A percentile compares a stretch with the other conserved stretches of the same genome.
Evolutionary conservation across 2,888 invertebrate genomes (phyloP).

Genomic region (Lasioglossum morio): DNA sequence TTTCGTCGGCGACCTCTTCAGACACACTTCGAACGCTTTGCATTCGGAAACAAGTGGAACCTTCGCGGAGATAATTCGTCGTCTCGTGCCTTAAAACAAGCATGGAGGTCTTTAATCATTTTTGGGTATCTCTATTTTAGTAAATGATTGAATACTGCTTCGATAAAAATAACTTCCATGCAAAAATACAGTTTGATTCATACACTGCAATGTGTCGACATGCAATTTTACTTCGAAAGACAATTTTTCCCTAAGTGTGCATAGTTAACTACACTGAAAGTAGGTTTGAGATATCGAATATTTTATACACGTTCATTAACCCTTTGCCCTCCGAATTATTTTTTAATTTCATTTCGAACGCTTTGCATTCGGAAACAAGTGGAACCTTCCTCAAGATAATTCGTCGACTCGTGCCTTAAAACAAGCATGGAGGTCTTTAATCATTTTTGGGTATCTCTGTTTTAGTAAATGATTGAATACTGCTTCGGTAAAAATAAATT

Average conservation of each 20-base stretch:
- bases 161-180: background rate
- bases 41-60: slow-evolving; percentile 55
- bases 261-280: background rate
- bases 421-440: background rate
- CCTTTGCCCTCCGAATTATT: too few relatives aligned
- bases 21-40: slow-evolving; percentile 52
- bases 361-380: slow-evolving; percentile 62
- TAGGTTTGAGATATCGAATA: background rate
- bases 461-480: background rate
- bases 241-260: background rate
- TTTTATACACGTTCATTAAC: too few relatives aligned
- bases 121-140: background rate
- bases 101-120: background rate
- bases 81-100: background rate
- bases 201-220: background rate
- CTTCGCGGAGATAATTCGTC: background rate
- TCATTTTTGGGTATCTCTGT: background rate
- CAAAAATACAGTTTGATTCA: background rate
- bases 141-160: background rate
- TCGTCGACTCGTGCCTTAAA: background rate
- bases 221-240: background rate
- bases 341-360: slow-evolving; percentile 46
- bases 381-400: background rate
- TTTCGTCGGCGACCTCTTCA: slow-evolving; percentile 24
- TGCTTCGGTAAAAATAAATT: background rate